Evolutionary conservation across 2,888 invertebrate species (phyloP), one percentile per base, ranked within the genome.

Genomic region (Drosophila neotestacea): DNA sequence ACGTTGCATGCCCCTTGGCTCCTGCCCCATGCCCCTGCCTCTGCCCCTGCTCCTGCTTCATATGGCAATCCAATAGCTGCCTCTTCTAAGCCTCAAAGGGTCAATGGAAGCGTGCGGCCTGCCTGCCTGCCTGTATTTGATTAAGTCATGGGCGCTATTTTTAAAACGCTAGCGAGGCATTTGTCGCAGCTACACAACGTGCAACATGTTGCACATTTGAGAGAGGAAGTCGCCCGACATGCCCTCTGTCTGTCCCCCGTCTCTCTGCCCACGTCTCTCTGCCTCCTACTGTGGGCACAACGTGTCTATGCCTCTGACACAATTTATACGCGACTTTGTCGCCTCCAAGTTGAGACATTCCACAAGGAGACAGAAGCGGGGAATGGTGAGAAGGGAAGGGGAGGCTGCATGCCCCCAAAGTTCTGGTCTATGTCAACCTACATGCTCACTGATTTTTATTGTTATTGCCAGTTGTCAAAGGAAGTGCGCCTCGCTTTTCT

Each of bases 401-500:
- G 9, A 30, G 27, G 66, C 42, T 44, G 52, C 36, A 52, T 22
- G 68, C 41, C 55, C 47, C 65, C 44, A 55, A 55, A 58, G 71
- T 66, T 65, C 64, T 67, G 46, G 60, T 71, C 85, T 73, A 65
- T 59, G 60, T 64, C 83, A 62, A 80, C 83, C 83, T 82, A 85
- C 83, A 85, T 83, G 82, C 65, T 85, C 83, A 80, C 73, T 88
- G 84, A 84, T 85, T 84, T 84, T 84, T 88, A 84, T 84, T 84
- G 84, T 84, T 84, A 85, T 88, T 83, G 88, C 86, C 84, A 88
- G 85, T 88, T 85, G 85, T 84, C 84, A 84, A 82, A 88, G 88
- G 88, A 85, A 82, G 84, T 88, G 81, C 48, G 64, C 65, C 41
- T 48, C 68, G 52, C 52, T 38, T 32, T 13, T n/a, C 38, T 38